A percentile compares a stretch with the other conserved stretches of the same genome.
Evolutionary conservation across 2,797 vertebrate genomes (phyloP).

Genomic region (Scolopax rusticola): DNA sequence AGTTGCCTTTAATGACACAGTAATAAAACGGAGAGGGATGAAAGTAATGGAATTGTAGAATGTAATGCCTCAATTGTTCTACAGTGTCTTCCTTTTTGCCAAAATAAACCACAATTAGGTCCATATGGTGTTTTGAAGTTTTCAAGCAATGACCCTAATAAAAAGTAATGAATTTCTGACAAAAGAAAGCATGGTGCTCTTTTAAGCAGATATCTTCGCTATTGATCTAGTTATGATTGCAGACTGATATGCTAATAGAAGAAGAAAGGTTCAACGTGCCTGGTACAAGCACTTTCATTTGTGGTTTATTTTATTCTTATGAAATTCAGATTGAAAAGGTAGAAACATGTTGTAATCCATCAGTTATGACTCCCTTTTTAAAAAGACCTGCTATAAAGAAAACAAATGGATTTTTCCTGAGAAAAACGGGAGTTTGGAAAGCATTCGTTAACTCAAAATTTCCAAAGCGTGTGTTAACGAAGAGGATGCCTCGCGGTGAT

Average conservation of each 20-base stretch:
- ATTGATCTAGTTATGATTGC: conserved; percentile 83
- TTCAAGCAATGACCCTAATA: conserved; percentile 89
- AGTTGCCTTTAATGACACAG: conserved; percentile 87
- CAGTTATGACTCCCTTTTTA: conserved; percentile 71
- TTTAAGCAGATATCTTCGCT: conserved; percentile 82
- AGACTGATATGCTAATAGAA: conserved; percentile 80
- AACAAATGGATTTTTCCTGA: conserved; percentile 56
- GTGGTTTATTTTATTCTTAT: conserved; percentile 76
- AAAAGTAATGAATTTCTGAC: conserved; percentile 90
- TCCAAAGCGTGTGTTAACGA: conserved; percentile 33
- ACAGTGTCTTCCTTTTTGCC: conserved; percentile 86
- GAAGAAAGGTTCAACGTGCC: conserved; percentile 74
- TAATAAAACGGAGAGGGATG: conserved; percentile 86
- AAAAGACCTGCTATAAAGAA: conserved; percentile 71
- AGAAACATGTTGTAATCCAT: conserved; percentile 74
- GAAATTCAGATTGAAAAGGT: conserved; percentile 78
- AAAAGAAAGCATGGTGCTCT: conserved; percentile 82
- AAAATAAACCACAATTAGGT: conserved; percentile 91
- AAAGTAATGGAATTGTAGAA: conserved; percentile 87
- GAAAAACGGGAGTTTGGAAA: conserved; percentile 47
- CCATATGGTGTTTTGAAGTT: conserved; percentile 94
- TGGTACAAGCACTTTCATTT: conserved; percentile 78
- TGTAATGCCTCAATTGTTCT: conserved; percentile 88
- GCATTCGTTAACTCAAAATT: conserved; percentile 46
- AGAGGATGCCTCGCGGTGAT: not conserved